Evolutionary conservation across 2,797 vertebrate species (phyloP).

Genomic region (Staurois parvus): DNA sequence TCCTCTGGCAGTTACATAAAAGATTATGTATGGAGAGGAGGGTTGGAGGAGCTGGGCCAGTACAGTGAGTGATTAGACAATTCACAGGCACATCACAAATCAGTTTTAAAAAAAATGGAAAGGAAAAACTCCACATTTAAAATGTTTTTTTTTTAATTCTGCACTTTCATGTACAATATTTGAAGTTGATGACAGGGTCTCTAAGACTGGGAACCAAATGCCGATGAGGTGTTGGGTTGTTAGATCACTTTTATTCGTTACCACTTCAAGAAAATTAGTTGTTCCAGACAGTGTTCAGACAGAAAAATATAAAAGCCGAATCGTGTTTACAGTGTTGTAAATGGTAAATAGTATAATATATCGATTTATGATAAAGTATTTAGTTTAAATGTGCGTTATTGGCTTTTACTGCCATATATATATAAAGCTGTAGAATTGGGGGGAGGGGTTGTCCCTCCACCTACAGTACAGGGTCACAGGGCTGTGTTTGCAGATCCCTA

Average conservation of each 20-base stretch:
- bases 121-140: too few species aligned
- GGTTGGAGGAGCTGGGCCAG: too few species aligned
- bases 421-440: neutral
- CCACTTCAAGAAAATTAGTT: neutral
- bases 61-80: too few species aligned
- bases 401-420: neutral
- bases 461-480: neutral
- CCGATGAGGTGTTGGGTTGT: neutral
- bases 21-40: too few species aligned
- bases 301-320: slow-evolving; percentile 57
- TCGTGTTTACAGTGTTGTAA: slow-evolving; percentile 74
- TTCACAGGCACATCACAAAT: too few species aligned
- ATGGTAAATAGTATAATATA: slow-evolving; percentile 50
- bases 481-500: neutral
- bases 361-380: slow-evolving; percentile 14
- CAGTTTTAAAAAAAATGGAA: too few species aligned
- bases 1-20: too few species aligned
- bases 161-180: too few species aligned
- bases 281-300: slow-evolving; percentile 67
- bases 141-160: too few species aligned
- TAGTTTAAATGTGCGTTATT: neutral
- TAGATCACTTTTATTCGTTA: neutral
- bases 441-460: too few species aligned
- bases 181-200: too few species aligned
- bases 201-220: neutral